A percentile compares a stretch with the other conserved stretches of the same genome.
Evolutionary conservation across 1,140 invertebrate species (phyloP).

Genomic region (Drosophila tani): DNA sequence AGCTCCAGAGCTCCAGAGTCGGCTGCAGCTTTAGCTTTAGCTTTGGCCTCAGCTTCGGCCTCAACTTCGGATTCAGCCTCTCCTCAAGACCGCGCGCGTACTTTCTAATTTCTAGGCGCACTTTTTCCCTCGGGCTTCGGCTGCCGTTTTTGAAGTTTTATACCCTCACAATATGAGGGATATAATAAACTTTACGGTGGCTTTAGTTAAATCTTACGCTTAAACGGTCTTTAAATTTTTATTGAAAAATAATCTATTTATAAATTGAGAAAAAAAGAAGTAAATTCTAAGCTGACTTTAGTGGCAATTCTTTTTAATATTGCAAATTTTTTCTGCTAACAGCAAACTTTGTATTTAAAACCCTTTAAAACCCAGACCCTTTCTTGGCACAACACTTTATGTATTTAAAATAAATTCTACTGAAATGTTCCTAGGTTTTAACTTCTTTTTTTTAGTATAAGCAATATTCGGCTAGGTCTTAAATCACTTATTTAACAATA

Average conservation of each 20-base stretch:
- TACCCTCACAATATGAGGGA: slow-evolving; percentile 24
- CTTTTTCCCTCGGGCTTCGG: slow-evolving; percentile 58
- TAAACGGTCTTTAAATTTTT: neutral
- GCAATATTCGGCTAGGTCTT: neutral
- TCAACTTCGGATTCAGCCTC: slow-evolving; percentile 36
- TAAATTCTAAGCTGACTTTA: neutral
- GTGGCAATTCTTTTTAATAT: no score
- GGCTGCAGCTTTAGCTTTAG: slow-evolving; percentile 25
- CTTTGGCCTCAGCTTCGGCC: neutral
- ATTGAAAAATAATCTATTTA: neutral
- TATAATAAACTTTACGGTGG: neutral
- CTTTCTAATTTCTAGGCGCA: slow-evolving; percentile 81
- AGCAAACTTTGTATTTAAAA: no score
- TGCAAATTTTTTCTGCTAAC: no score
- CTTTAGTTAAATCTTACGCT: neutral
- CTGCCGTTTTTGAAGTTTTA: slow-evolving; percentile 56
- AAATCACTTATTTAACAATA: slow-evolving; percentile 13
- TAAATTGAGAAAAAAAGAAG: neutral
- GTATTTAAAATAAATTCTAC: neutral
- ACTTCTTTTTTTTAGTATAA: neutral
- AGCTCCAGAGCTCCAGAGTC: slow-evolving; percentile 7
- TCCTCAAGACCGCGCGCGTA: slow-evolving; percentile 57
- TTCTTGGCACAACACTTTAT: no score
- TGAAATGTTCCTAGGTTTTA: neutral
- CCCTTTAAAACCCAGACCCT: no score